Percentiles rank a stretch among this genome's conserved stretches.
These are phyloP conservation scores for Reticulitermes speratus DNA, from an alignment of 1,140 invertebrate genomes.

Conservation along the genomic window DNA sequence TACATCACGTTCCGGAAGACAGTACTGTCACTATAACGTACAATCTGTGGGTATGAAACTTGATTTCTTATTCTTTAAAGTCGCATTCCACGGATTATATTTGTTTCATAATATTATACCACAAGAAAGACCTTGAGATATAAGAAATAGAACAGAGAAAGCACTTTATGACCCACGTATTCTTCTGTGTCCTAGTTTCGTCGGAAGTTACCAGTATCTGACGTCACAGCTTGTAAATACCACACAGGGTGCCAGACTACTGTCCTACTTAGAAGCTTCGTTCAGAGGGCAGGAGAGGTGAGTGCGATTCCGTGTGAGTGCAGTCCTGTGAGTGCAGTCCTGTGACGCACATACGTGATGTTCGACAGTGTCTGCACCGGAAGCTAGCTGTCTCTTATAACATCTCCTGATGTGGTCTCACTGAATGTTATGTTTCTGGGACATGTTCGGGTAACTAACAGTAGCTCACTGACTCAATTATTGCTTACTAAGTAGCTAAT, in stretches of 20 bases:
- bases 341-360: background rate
- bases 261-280: slow-evolving; percentile 41
- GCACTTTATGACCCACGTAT: background rate
- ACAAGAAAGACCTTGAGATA: background rate
- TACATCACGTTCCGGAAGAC: too few species aligned
- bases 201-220: slow-evolving; percentile 38
- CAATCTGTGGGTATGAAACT: too few species aligned
- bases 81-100: too few species aligned
- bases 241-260: slow-evolving; percentile 39
- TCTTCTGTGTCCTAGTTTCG: slow-evolving; percentile 34
- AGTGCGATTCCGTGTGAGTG: background rate
- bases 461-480: too few species aligned
- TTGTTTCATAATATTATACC: too few species aligned
- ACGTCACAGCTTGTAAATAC: slow-evolving; percentile 38
- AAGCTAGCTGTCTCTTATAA: background rate
- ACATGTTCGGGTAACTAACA: too few species aligned
- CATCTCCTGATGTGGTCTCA: too few species aligned
- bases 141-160: background rate
- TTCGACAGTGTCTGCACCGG: background rate
- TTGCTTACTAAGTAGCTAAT: too few species aligned
- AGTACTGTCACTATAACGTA: too few species aligned
- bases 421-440: too few species aligned
- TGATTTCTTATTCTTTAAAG: too few species aligned
- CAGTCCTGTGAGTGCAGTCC: background rate
- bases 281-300: slow-evolving; percentile 39